Base-by-base conservation (phyloP, 2,888 invertebrate species). In the Chrysina gloriosa region DNA sequence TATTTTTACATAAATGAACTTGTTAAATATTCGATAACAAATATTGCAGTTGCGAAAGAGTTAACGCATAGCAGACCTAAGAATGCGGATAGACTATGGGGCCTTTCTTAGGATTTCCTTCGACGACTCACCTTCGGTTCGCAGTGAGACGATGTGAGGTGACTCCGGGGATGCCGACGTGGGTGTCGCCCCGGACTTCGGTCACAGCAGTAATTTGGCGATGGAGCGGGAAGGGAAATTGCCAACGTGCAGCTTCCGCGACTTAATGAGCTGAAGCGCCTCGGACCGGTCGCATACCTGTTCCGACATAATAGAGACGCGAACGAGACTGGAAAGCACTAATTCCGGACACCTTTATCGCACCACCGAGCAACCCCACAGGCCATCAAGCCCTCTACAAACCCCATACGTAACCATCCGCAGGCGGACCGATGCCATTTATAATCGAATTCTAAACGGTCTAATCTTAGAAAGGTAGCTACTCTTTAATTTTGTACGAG, bases 171-270 rank as follows among this genome's bases (percentile, higher is more conserved):
- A 36, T 36, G 25, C 25, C 67, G 69, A 34, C 63, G 39, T 39
- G 65, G 69, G 71, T 61, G 67, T 67, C 72, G 56, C 54, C 47
- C 65, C 71, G 77, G 75, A 79, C 79, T 77, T 81, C 81, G 80
- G 82, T 81, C 81, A 82, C 81, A 81, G 80, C 77, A 77, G 80
- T 83, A 83, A 83, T 83, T 81, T 81, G 68, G 80, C 79, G 80
- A 79, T 78, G 79, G 75, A 78, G 77, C 78, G 79, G 75, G 79
- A 80, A 78, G 82, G 84, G 83, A 84, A 84, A 83, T 84, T 83
- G 83, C 82, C 80, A 82, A 77, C 80, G 81, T 81, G 80, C 81
- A 81, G 83, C 79, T 84, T 84, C 84, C 84, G 84, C 78, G 81
- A 83, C 82, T 83, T 83, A 83, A 84, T 83, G 83, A 83, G 80